Base-by-base conservation (phyloP, 2,888 invertebrate genomes). In the Drosophila melanocephala region DNA sequence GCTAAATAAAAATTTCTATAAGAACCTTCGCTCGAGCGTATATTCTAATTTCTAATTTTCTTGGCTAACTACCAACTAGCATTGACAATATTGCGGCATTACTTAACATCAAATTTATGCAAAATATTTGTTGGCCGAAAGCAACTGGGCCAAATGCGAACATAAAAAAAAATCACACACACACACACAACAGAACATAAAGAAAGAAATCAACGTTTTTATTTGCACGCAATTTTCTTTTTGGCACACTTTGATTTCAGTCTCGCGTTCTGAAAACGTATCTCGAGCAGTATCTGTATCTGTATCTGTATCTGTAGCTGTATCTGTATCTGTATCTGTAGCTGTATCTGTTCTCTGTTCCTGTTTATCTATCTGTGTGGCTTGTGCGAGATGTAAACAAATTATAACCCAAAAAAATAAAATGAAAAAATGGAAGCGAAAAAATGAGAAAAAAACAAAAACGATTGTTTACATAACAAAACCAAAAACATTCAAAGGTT, bases 381-480 rank as follows among this genome's bases (percentile, higher is more conserved):
- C 37, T 47, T 67, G 47, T 70, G 70, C 63, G 47, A 76, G 89
- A 86, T 90, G 87, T 90, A 87, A 88, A 90, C 90, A 90, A 87
- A 86, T 83, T 81, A 81, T 79, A 77, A 55, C 42, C 55, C 30
- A 66, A 70, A 77, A 73, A 61, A 81, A 56, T 30, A 69, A 66
- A 72, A 50, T 22, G 35, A 61, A 60, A 71, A 66, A 64, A 42
- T 33, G 57, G 50, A 59, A 68, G 56, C 72, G 51, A 39, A 30
- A 58, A 58, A 58, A 42, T 30, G 14, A 14, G 5, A n/a, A 32
- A 30, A 56, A 75, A 69, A 72, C 74, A 65, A 77, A 74, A 72
- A 65, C 72, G 50, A 86, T 88, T 88, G 88, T 88, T 88, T 88
- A 88, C 91, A 88, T 88, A 88, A 88, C 88, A 88, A 90, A 90